A percentile compares a stretch with the other conserved stretches of the same genome.
Conservation (phyloP, 2,113 vertebrate species). For the Beaufortia kweichowensis region DNA sequence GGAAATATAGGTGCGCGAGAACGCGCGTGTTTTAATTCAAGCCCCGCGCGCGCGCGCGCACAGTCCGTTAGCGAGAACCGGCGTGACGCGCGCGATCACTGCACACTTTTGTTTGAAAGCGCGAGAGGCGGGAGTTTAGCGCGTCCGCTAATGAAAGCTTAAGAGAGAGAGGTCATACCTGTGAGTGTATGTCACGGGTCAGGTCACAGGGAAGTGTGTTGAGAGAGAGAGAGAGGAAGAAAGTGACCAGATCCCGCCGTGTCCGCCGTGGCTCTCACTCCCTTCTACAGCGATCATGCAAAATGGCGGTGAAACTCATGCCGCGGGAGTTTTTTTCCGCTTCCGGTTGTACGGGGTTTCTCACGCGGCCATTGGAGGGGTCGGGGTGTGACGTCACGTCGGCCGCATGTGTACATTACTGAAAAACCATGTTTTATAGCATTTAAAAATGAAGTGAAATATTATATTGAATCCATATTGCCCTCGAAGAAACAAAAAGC, state of each 20-base stretch:
- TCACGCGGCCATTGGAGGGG: slow-evolving; percentile 74
- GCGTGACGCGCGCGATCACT: slow-evolving; percentile 73
- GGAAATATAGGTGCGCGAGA: slow-evolving; percentile 57
- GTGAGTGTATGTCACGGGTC: slow-evolving; percentile 72
- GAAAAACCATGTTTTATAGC: too few relatives aligned
- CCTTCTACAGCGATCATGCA: slow-evolving; percentile 88
- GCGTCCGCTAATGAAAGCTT: slow-evolving; percentile 52
- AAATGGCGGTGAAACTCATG: slow-evolving; percentile 94
- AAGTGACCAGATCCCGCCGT: slow-evolving; percentile 83
- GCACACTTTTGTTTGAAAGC: slow-evolving; percentile 75
- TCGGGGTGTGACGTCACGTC: slow-evolving; percentile 41
- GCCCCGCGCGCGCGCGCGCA: slow-evolving; percentile 75
- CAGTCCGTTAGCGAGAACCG: slow-evolving; percentile 84
- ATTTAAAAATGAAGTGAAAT: too few relatives aligned
- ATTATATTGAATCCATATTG: too few relatives aligned
- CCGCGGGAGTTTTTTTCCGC: slow-evolving; percentile 74
- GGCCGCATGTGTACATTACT: too few relatives aligned
- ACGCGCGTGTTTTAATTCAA: slow-evolving; percentile 33
- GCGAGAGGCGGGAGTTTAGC: slow-evolving; percentile 52
- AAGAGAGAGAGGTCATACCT: slow-evolving; percentile 73
- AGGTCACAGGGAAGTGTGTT: slow-evolving; percentile 73
- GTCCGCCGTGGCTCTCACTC: slow-evolving; percentile 87
- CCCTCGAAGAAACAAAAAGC: too few relatives aligned
- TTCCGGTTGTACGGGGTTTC: slow-evolving; percentile 81
- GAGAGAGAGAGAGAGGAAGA: slow-evolving; percentile 72